Conservation (phyloP, 2,113 vertebrate species). For the Orientallactaga bullata region DNA sequence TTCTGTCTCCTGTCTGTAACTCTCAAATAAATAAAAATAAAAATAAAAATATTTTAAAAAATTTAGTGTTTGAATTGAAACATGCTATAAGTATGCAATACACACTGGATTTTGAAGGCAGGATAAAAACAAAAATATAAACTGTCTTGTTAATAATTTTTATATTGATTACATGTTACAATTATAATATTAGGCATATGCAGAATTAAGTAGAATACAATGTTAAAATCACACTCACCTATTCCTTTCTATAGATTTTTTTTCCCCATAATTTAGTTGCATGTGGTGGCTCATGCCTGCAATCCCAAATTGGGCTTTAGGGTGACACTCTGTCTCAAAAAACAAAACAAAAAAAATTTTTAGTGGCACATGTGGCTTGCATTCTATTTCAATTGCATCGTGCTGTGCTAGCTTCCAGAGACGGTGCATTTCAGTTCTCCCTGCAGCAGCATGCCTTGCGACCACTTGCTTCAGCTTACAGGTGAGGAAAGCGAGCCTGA, state of each 20-base stretch:
- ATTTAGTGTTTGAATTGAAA: background rate
- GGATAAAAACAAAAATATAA: background rate
- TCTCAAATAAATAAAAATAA: too few relatives aligned
- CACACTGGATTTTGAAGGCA: background rate
- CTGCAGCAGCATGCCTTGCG: background rate
- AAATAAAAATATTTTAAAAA: too few relatives aligned
- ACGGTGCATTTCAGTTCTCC: background rate
- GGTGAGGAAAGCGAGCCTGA: background rate
- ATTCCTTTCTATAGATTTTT: constrained; percentile 12
- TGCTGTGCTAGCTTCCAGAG: background rate
- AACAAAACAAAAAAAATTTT: too few relatives aligned
- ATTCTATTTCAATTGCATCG: background rate
- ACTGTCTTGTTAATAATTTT: constrained; percentile 20
- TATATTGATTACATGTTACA: constrained; percentile 7
- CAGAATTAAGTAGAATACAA: background rate
- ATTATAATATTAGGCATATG: background rate
- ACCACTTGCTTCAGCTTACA: background rate
- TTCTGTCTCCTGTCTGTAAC: too few relatives aligned
- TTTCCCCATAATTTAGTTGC: background rate
- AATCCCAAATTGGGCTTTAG: too few relatives aligned
- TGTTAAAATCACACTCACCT: constrained; percentile 15
- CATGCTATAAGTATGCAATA: background rate
- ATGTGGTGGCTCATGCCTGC: background rate
- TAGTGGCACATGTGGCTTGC: background rate
- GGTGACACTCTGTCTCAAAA: too few relatives aligned